Evolutionary conservation across 2,113 vertebrate species (phyloP).

Genomic region (Odontesthes bonariensis): DNA sequence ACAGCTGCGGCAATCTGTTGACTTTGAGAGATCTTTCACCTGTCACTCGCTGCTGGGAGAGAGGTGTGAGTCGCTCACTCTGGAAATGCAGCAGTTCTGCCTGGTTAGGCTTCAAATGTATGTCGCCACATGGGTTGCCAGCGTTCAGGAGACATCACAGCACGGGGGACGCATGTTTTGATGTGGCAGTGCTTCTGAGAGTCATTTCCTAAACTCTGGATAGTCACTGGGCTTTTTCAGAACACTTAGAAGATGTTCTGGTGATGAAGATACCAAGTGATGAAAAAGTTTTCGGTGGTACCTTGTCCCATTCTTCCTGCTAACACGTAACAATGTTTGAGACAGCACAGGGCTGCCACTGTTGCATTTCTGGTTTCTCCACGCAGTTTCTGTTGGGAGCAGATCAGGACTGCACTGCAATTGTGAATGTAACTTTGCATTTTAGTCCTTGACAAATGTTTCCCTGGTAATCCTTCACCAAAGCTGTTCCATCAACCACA

Average conservation of each 20-base stretch:
- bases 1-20: conserved; percentile 64
- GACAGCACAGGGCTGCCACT: too few relatives aligned
- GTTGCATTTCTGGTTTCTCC: too few relatives aligned
- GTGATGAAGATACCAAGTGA: too few relatives aligned
- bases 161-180: conserved; percentile 26
- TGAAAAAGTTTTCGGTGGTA: too few relatives aligned
- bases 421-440: not conserved
- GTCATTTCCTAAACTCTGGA: conserved; percentile 5
- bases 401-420: too few relatives aligned
- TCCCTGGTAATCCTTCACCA: too few relatives aligned
- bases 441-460: not conserved
- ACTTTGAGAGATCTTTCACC: conserved; percentile 55
- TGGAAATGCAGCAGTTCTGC: conserved; percentile 33
- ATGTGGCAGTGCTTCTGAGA: conserved; percentile 5
- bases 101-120: conserved; percentile 35
- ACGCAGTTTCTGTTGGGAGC: too few relatives aligned
- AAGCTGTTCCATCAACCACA: too few relatives aligned
- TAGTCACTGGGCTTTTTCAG: not conserved
- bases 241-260: too few relatives aligned
- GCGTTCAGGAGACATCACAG: conserved; percentile 6
- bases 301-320: too few relatives aligned
- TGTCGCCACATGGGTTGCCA: conserved; percentile 16
- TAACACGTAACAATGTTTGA: too few relatives aligned
- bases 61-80: conserved; percentile 1
- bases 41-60: conserved; percentile 37